Percentiles rank a stretch among this genome's conserved stretches.
These are phyloP conservation scores for Cyprinodon variegatus DNA, from an alignment of 2,113 vertebrate genomes.

Conservation along the genomic window DNA sequence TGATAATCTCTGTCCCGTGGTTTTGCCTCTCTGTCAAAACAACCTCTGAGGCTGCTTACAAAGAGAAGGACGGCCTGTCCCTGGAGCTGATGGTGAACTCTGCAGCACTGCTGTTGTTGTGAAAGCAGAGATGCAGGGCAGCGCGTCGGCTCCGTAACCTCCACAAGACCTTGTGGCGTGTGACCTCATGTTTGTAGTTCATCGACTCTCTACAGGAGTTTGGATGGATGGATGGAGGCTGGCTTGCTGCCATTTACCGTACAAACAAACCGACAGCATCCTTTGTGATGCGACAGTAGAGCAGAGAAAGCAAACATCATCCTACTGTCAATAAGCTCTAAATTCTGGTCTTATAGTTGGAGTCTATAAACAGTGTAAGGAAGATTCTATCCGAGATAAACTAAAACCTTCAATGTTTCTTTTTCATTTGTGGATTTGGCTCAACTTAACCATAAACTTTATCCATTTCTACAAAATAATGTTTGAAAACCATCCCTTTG, in stretches of 20 bases:
- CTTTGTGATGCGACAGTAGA: slow-evolving; percentile 2
- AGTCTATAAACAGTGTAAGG: background rate
- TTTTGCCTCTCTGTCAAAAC: slow-evolving; percentile 59
- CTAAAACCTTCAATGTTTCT: background rate
- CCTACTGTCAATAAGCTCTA: background rate
- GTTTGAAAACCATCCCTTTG: background rate
- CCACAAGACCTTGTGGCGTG: slow-evolving; percentile 14
- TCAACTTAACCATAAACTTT: background rate
- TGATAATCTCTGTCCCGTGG: slow-evolving; percentile 59
- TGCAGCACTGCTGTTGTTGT: slow-evolving; percentile 1
- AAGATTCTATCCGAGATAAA: background rate
- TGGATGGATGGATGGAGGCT: background rate
- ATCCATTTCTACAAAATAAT: background rate
- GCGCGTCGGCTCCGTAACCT: slow-evolving; percentile 24
- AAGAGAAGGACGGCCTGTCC: slow-evolving; percentile 20
- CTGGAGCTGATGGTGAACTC: background rate
- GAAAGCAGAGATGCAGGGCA: slow-evolving; percentile 47
- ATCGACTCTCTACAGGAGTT: slow-evolving; percentile 12
- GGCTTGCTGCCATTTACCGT: slow-evolving; percentile 21
- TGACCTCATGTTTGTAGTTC: slow-evolving; percentile 23
- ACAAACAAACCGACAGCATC: slow-evolving; percentile 17
- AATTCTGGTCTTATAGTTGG: background rate
- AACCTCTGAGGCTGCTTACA: slow-evolving; percentile 19
- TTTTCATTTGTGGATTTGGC: background rate
- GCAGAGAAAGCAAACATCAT: slow-evolving; percentile 11